Percentiles rank a stretch among this genome's conserved stretches.
These are phyloP conservation scores for Folsomia manolachei DNA, from an alignment of 2,888 invertebrate species.

Conservation along the genomic window DNA sequence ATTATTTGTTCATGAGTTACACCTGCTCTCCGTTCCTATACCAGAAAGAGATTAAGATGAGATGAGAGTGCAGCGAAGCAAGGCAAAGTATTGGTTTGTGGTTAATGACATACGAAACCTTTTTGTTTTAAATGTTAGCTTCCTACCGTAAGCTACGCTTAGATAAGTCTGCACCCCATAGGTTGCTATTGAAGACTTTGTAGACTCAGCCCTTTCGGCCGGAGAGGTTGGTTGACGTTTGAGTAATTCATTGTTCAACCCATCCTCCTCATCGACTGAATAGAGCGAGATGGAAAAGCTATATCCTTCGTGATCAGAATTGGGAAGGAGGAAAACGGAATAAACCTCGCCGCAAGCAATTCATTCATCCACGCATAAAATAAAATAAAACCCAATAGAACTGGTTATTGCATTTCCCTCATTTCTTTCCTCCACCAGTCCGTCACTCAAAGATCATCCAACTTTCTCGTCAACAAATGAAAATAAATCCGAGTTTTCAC, in stretches of 20 bases:
- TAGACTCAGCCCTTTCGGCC: not conserved
- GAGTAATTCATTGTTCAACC: slow-evolving; percentile 8
- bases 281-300: not conserved
- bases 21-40: no score
- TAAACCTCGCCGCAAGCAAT: no score
- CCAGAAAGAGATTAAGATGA: no score
- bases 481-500: not conserved
- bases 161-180: no score
- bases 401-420: not conserved
- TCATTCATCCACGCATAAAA: not conserved
- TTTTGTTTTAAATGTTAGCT: no score
- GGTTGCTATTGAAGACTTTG: no score
- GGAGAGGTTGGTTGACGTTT: not conserved
- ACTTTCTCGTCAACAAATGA: not conserved
- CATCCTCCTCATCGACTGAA: not conserved
- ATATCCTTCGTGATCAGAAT: not conserved
- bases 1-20: no score
- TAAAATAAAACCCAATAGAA: not conserved
- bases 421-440: not conserved
- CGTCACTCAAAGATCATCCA: no score
- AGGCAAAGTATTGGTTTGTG: no score
- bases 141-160: no score
- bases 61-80: no score
- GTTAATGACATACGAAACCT: no score
- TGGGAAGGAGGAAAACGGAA: not conserved